phyloP scores from a whole-genome alignment of 2,888 invertebrate genomes.

The Sinhomidia bicolor region DNA sequence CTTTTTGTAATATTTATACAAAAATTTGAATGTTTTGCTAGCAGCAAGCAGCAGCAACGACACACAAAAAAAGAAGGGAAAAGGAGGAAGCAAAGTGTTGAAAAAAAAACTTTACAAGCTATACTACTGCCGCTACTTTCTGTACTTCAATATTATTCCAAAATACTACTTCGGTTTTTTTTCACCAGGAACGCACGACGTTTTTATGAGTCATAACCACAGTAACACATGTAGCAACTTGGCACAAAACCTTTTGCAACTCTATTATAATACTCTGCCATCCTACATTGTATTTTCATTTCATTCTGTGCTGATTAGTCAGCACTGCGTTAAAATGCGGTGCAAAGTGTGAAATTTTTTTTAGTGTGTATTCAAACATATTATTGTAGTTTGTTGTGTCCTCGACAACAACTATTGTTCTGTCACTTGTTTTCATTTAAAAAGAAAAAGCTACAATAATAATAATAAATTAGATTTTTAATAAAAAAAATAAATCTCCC shows the following conservation, averaged over 20 bases:
- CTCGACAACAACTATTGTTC: too few relatives aligned
- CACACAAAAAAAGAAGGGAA: background rate
- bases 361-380: too few relatives aligned
- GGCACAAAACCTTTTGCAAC: background rate
- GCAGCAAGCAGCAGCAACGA: background rate
- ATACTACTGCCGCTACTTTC: background rate
- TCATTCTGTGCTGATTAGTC: background rate
- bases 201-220: slow-evolving; percentile 22
- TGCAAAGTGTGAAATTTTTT: too few relatives aligned
- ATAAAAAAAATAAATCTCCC: too few relatives aligned
- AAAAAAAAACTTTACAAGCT: slow-evolving; percentile 9
- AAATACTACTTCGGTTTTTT: background rate
- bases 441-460: too few relatives aligned
- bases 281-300: background rate
- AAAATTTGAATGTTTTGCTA: background rate
- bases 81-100: background rate
- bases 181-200: background rate
- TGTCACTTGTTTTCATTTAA: too few relatives aligned
- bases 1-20: slow-evolving; percentile 63
- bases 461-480: too few relatives aligned
- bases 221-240: background rate
- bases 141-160: background rate
- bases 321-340: too few relatives aligned
- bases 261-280: too few relatives aligned
- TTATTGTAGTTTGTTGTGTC: too few relatives aligned